Evolutionary conservation across 2,113 vertebrate species (phyloP), one percentile per base, ranked within the genome.

Genomic region (Lycaon pictus): DNA sequence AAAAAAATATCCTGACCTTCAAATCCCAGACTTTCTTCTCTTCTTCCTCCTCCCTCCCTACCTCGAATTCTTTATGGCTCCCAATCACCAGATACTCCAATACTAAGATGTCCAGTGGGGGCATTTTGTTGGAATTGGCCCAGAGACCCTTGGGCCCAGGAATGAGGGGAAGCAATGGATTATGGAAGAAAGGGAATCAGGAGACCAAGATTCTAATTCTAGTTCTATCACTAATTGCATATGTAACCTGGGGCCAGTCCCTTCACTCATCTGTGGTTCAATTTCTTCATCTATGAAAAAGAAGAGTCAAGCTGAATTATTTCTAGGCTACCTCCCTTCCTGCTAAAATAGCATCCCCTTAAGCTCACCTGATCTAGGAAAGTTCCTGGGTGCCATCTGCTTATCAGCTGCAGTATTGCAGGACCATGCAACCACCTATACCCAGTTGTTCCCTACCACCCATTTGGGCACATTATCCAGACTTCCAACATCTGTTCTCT

Each of bases 261-360:
- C 22, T 92, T 96, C 35, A 69, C 35, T 97, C 27, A 96, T 69
- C 37, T 69, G 69, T 81, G 20, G n/a, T 35, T 93, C 65, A 88
- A 62, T 93, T 93, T 96, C 65, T 83, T 58, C 53, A 63, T 86
- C 69, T 81, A 51, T 82, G 62, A 97, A 97, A 96, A 86, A 43
- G 19, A 19, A 94, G 72, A 37, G 51, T 48, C 82, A 32, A 93
- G 60, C 27, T 67, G 85, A 93, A 81, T 71, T 16, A 48, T 89
- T 93, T 97, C 55, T 86, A 90, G 72, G 13, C 53, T 91, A 98
- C n/a, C 29, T 77, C 9, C 60, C 20, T 95, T 80, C 7, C 51
- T 74, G 62, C 29, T 88, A 93, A 95, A 91, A 51, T 5, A 77
- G 69, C 23, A 87, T 43, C 15, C 58, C 48, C 71, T 95, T 25